Base-by-base conservation (phyloP, 1,140 invertebrate species). In the Stegodyphus dumicola region DNA sequence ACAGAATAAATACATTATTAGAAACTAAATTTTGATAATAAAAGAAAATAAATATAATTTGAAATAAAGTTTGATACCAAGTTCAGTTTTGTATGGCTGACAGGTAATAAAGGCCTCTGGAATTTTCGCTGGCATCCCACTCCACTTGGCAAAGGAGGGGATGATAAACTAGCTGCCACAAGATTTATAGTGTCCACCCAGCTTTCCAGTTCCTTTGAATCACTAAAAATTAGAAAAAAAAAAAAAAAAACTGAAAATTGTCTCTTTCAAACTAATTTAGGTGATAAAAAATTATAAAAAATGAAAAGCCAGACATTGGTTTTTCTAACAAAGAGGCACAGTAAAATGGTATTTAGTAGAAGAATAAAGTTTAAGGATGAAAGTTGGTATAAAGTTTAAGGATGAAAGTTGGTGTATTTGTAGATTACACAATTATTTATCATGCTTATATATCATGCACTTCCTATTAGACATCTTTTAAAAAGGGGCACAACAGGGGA, bases 171-270 rank as follows among this genome's bases (percentile, higher is more conserved):
- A 69, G 97, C 97, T 88, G 97, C 97, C 53, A 99, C 97, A 91
- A 96, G 97, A 92, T 99, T 99, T 78, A 99, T 97, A n/a, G 96
- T 97, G 90, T 99, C 96, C 88, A 99, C 96, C 98, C 98, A 99
- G 15, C 95, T 96, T 89, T 97, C 95, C 60, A 99, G 92, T 91
- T 99, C 98, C 90, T 97, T 84, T 11, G 87, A 87, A 87, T 88
- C 87, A 87, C 87, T 89, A 48, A 48, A 86, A 71, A 70, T 67
- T 52, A 49, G 49, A 33, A 33, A 64, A 6, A 2, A 13, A 77
- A 64, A 67, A 74, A 56, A 54, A 13, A 49, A 60, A 52, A 80
- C 54, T 67, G 15, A n/a, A n/a, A n/a, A n/a, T n/a, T n/a, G 65
- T 11, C n/a, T 7, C 5, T 2, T 67, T 18, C 2, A 2, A 33